Base-by-base conservation (phyloP, 1,140 invertebrate species). In the Tetranychus cinnabarinus region DNA sequence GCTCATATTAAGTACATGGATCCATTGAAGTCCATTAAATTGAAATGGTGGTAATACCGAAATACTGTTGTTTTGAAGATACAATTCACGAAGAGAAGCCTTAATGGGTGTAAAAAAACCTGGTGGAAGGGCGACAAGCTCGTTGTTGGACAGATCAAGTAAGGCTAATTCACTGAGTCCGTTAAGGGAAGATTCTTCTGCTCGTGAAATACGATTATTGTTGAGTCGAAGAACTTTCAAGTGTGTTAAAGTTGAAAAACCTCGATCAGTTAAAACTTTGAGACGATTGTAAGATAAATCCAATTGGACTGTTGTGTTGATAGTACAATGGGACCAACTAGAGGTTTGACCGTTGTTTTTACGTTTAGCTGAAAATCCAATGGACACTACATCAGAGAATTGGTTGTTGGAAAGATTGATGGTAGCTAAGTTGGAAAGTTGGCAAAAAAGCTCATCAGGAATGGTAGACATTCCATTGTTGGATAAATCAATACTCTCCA, bases 21-120 rank as follows among this genome's bases (percentile, higher is more conserved):
- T 74, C 67, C 86, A 81, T 63, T 82, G 79, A 61, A 91, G 75
- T 13, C 80, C 79, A 64, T 82, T 80, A 83, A 86, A 56, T 82
- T 86, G 68, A 3, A 83, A 82, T 2, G 84, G 83, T 7, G 83
- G 82, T 31, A 88, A 73, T 5, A 84, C 80, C 65, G 79, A 79
- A 61, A 89, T 72, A 2, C 83, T 82, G 76, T 90, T 91, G 72
- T 89, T 89, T 70, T 86, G 82, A 66, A 90, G 72, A 70, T 86
- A 82, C 64, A 91, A 80, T 74, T 89, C 85, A 73, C 85, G 85
- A 60, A 92, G 89, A 72, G 67, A 87, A 82, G 64, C 80, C 77
- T 45, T 80, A 81, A 63, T 81, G 80, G 64, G 52, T 8, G 66
- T 64, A 55, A 90, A 89, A 37, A 90, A 67, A 1, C 80, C 80